A percentile compares a stretch with the other conserved stretches of the same genome.
Evolutionary conservation across 2,888 invertebrate species (phyloP).

Genomic region (Harpalus rubripes): DNA sequence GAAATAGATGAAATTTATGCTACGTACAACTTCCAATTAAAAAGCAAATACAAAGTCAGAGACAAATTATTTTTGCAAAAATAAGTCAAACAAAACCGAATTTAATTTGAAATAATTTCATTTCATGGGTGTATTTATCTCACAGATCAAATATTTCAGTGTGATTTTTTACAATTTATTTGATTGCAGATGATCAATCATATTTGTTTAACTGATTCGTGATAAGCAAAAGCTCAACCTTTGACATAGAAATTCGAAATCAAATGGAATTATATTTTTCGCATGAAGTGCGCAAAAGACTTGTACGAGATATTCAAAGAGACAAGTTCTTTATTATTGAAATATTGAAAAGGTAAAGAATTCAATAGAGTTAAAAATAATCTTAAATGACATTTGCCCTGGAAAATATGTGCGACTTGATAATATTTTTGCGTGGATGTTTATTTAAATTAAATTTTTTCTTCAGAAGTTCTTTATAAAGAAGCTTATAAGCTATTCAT

Average conservation of each 20-base stretch:
- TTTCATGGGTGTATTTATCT: neutral
- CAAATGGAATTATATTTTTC: conserved; percentile 47
- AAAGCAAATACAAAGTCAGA: neutral
- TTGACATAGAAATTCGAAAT: conserved; percentile 16
- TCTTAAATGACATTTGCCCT: conserved; percentile 8
- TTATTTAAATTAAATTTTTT: neutral
- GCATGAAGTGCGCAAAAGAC: conserved; percentile 24
- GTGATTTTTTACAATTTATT: neutral
- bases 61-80: neutral
- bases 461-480: neutral
- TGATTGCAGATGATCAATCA: conserved; percentile 39
- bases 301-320: neutral
- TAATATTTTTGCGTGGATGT: conserved; percentile 3
- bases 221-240: conserved; percentile 18
- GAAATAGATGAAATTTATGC: neutral
- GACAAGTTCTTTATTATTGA: conserved; percentile 7
- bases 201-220: conserved; percentile 27
- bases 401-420: conserved; percentile 11
- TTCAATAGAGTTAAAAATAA: conserved; percentile 32
- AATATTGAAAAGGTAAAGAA: conserved; percentile 50
- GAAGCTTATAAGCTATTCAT: neutral
- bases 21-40: neutral
- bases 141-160: neutral
- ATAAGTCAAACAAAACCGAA: neutral
- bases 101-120: conserved; percentile 3